phyloP scores from a whole-genome alignment of 2,797 vertebrate species.

The Gambusia yucatana region DNA sequence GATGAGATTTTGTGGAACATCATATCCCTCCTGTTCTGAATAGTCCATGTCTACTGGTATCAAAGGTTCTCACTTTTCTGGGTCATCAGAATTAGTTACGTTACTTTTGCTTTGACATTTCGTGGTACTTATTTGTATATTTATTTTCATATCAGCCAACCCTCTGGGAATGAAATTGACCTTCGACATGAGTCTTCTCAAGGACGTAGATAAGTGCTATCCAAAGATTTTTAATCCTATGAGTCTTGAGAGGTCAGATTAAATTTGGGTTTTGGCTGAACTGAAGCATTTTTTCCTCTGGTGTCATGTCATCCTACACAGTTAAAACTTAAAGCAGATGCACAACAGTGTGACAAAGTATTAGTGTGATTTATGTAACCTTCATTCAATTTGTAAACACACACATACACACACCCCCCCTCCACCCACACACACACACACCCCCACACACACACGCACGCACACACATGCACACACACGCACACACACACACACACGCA shows the following conservation, averaged over 20 bases:
- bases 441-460: too few relatives aligned
- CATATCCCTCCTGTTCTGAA: background rate
- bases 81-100: background rate
- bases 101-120: background rate
- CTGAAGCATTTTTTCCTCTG: background rate
- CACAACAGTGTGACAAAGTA: background rate
- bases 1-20: background rate
- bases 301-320: background rate
- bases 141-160: background rate
- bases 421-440: background rate
- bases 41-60: background rate
- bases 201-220: background rate
- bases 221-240: background rate
- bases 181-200: background rate
- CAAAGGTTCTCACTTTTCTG: background rate
- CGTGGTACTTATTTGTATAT: background rate
- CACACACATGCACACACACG: too few relatives aligned
- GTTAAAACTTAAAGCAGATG: background rate
- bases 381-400: background rate
- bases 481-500: background rate
- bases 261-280: background rate
- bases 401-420: background rate
- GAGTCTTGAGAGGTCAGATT: background rate
- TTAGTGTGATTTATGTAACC: background rate
- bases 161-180: background rate